Evolutionary conservation across 2,888 invertebrate genomes (phyloP).

Genomic region (Epirrita christyi): DNA sequence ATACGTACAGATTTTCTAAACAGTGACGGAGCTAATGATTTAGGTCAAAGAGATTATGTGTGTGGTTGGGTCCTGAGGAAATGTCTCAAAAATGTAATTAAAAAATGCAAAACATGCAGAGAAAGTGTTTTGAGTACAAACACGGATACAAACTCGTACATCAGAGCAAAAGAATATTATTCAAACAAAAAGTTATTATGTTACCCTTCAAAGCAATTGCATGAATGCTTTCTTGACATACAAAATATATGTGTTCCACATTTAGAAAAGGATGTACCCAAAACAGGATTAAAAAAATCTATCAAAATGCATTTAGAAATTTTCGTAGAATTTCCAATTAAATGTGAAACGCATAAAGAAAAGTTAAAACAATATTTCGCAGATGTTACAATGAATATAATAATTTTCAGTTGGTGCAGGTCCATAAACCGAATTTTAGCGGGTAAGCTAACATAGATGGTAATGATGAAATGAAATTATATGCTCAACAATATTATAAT

Average conservation of each 20-base stretch:
- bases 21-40: constrained; percentile 3
- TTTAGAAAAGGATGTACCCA: too few species aligned
- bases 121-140: background rate
- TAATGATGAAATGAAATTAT: constrained; percentile 8
- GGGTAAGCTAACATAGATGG: constrained; percentile 13
- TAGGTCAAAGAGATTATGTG: constrained; percentile 38
- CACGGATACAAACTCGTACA: background rate
- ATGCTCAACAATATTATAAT: constrained; percentile 8
- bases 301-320: too few species aligned
- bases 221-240: too few species aligned
- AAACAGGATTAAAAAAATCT: too few species aligned
- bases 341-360: too few species aligned
- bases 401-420: constrained; percentile 14
- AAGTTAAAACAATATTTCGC: background rate
- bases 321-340: too few species aligned
- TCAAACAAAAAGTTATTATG: too few species aligned
- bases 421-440: constrained; percentile 16
- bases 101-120: background rate
- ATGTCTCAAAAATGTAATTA: constrained; percentile 25
- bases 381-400: background rate
- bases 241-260: too few species aligned
- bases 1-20: background rate
- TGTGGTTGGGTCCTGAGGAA: constrained; percentile 39
- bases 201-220: too few species aligned
- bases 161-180: too few species aligned